Percentiles rank a stretch among this genome's conserved stretches.
Conservation (phyloP, 2,113 vertebrate genomes). For the Elachura formosa region DNA sequence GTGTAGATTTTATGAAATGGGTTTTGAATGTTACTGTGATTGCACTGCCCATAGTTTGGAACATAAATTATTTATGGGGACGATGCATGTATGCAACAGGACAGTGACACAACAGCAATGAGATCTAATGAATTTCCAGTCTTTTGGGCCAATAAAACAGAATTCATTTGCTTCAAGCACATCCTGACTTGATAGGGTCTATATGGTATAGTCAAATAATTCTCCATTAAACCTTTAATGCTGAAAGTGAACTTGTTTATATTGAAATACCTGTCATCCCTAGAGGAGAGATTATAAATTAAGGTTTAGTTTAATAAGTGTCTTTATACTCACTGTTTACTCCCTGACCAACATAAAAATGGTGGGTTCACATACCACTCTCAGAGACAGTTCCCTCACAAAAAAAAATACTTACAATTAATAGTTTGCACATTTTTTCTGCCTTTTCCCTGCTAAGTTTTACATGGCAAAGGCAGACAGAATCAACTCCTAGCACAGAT, state of each 20-base stretch:
- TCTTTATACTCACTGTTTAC: neutral
- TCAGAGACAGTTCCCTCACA: neutral
- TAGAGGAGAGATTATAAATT: neutral
- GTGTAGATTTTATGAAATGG: neutral
- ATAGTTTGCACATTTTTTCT: neutral
- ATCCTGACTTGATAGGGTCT: neutral
- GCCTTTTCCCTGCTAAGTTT: neutral
- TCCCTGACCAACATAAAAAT: neutral
- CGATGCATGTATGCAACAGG: neutral
- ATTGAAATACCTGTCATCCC: neutral
- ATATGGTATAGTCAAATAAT: neutral
- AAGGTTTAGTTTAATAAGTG: neutral
- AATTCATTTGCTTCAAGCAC: neutral
- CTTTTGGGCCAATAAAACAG: neutral
- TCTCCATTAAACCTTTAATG: neutral
- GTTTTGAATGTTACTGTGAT: neutral
- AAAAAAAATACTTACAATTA: neutral
- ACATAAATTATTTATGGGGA: neutral
- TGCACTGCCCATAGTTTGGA: neutral
- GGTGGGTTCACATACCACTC: neutral
- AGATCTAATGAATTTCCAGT: neutral
- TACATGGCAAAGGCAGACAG: neutral
- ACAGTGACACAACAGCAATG: neutral
- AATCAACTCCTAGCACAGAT: neutral
- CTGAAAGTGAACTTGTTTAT: neutral